Base-by-base conservation (phyloP, 1,140 invertebrate genomes). In the Polypedilum vanderplanki region DNA sequence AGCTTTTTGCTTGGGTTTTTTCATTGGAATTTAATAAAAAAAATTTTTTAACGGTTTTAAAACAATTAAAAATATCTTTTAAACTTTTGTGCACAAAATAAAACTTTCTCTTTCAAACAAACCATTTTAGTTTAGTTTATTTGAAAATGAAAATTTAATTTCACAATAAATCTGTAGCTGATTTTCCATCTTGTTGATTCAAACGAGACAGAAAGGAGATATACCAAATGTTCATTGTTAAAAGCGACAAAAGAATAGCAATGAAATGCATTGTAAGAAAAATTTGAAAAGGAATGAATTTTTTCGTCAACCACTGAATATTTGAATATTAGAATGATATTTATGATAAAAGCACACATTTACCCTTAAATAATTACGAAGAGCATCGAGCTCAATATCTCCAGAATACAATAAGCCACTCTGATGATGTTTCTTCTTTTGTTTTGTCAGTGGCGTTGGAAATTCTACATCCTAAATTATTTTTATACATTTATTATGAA, bases 291-390 rank as follows among this genome's bases (percentile, higher is more conserved):
- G 12, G 15, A 57, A 57, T 57, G 46, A 57, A n/a, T 12, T 4
- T 57, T 15, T 57, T 57, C 41, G 15, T 46, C 41, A 46, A 10
- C 9, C 41, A 46, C 9, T 3, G n/a, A n/a, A n/a, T n/a, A n/a
- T n/a, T 33, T 33, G 1, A 33, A 5, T 33, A 33, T 1, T 33
- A 3, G 24, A 33, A 33, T 33, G 46, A 12, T 57, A 70, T 20
- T 8, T 9, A 70, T 18, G n/a, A 20, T 20, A 18, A 20, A 33
- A 20, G 20, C 46, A 57, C 46, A 57, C 65, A 22, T 70, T 70
- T 70, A 70, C 65, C 65, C 65, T 70, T 18, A 70, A 18, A 70
- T 70, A 70, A 70, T 70, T 70, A 20, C 65, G 17, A 20, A 70
- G 20, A 70, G 65, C 65, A 70, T 70, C 65, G 9, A 70, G 20